Percentiles rank a stretch among this genome's conserved stretches.
Evolutionary conservation across 1,140 invertebrate genomes (phyloP).

Genomic region (Pseudomyrmex pallidus): DNA sequence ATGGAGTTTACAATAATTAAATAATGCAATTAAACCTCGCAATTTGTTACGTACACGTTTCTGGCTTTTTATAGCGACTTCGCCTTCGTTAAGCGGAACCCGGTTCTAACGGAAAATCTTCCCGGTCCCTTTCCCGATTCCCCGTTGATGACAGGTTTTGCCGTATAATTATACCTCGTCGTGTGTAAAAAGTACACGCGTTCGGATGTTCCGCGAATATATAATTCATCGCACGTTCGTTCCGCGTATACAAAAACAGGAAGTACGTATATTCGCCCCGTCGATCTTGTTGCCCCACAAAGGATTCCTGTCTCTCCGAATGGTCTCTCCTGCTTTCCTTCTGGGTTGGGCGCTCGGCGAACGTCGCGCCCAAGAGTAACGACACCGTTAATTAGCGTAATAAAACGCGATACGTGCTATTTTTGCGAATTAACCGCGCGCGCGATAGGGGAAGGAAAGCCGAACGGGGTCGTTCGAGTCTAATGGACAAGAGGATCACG

Average conservation of each 20-base stretch:
- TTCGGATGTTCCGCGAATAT: background rate
- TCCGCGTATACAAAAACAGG: background rate
- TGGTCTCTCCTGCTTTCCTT: conserved; percentile 10
- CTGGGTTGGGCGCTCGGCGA: conserved; percentile 4
- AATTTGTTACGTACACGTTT: too few relatives aligned
- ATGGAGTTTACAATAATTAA: too few relatives aligned
- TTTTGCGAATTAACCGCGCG: conserved; percentile 29
- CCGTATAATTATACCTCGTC: too few relatives aligned
- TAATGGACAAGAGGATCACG: conserved; percentile 60
- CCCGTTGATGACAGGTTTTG: too few relatives aligned
- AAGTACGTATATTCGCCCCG: background rate
- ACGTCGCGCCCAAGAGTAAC: background rate
- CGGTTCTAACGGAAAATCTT: too few relatives aligned
- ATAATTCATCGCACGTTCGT: background rate
- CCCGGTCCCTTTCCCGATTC: too few relatives aligned
- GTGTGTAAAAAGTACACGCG: background rate
- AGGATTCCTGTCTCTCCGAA: background rate
- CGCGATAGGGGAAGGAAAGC: conserved; percentile 3
- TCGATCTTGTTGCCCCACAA: background rate
- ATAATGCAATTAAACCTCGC: too few relatives aligned
- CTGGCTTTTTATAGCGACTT: too few relatives aligned
- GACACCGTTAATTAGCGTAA: conserved; percentile 42
- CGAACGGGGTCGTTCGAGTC: conserved; percentile 31
- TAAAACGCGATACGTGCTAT: conserved; percentile 35
- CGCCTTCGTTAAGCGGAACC: too few relatives aligned